Evolutionary conservation across 1,140 invertebrate genomes (phyloP).

Genomic region (Sinella curviseta): DNA sequence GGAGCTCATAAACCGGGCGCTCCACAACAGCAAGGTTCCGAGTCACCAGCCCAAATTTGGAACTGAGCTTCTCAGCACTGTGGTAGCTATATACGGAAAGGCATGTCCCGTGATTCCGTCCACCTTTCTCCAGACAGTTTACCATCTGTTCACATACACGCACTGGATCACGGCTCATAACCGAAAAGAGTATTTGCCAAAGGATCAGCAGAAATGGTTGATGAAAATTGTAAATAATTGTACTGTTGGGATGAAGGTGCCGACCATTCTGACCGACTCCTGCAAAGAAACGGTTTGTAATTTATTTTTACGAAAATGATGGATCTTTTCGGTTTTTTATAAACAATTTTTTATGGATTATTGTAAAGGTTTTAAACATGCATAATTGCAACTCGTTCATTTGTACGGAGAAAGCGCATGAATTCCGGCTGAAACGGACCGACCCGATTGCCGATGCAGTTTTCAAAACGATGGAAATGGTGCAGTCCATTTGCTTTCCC

Average conservation of each 20-base stretch:
- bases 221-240: not conserved
- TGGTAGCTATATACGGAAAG: not conserved
- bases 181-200: not conserved
- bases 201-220: not conserved
- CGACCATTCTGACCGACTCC: not conserved
- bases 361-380: not conserved
- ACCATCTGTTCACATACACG: not conserved
- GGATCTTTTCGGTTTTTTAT: not conserved
- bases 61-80: not conserved
- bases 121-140: not conserved
- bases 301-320: too few relatives aligned
- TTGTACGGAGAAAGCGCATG: not conserved
- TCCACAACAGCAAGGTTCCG: not conserved
- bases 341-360: not conserved
- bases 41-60: not conserved
- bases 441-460: not conserved
- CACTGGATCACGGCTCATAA: not conserved
- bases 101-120: not conserved
- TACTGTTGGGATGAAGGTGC: not conserved
- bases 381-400: not conserved
- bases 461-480: not conserved
- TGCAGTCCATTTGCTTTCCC: conserved; percentile 20
- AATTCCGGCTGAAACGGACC: not conserved
- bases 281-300: conserved; percentile 6
- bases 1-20: not conserved